Evolutionary conservation across 1,140 invertebrate genomes (phyloP).

Genomic region (Phymastichus coffea): DNA sequence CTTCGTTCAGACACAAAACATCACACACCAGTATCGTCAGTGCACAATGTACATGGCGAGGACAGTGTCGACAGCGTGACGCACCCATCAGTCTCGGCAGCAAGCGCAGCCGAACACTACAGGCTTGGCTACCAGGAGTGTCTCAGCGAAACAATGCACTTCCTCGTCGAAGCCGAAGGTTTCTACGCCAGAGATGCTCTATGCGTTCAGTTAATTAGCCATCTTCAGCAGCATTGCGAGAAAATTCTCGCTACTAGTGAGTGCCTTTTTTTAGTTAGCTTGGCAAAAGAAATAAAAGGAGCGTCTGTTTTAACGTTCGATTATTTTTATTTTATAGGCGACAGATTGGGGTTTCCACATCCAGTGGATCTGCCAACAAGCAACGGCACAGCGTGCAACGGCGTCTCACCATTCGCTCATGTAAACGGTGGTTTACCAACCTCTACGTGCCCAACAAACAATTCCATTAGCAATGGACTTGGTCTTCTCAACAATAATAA

Average conservation of each 20-base stretch:
- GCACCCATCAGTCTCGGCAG: slow-evolving; percentile 32
- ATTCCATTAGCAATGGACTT: not conserved
- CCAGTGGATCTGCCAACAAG: slow-evolving; percentile 49
- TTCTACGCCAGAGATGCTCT: slow-evolving; percentile 75
- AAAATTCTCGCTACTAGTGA: slow-evolving; percentile 62
- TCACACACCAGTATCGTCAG: slow-evolving; percentile 34
- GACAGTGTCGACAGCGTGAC: slow-evolving; percentile 49
- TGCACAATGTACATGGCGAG: slow-evolving; percentile 48
- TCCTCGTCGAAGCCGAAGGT: slow-evolving; percentile 83
- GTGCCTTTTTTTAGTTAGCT: slow-evolving; percentile 30
- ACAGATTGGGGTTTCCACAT: slow-evolving; percentile 58
- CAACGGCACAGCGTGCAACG: slow-evolving; percentile 50
- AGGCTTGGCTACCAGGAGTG: slow-evolving; percentile 85
- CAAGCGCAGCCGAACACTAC: slow-evolving; percentile 63
- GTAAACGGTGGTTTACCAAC: slow-evolving; percentile 31
- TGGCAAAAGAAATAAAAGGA: too few relatives aligned
- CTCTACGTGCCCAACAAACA: slow-evolving; percentile 45
- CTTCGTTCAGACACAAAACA: slow-evolving; percentile 46
- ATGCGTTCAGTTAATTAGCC: slow-evolving; percentile 77
- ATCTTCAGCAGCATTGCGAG: slow-evolving; percentile 83
- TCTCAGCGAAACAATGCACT: slow-evolving; percentile 84
- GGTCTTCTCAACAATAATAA: not conserved
- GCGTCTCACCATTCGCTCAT: slow-evolving; percentile 45
- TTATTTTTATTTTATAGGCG: slow-evolving; percentile 47
- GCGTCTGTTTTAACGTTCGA: not conserved